Evolutionary conservation across 2,888 invertebrate genomes (phyloP), one percentile per base, ranked within the genome.

Genomic region (Stramonita haemastoma): DNA sequence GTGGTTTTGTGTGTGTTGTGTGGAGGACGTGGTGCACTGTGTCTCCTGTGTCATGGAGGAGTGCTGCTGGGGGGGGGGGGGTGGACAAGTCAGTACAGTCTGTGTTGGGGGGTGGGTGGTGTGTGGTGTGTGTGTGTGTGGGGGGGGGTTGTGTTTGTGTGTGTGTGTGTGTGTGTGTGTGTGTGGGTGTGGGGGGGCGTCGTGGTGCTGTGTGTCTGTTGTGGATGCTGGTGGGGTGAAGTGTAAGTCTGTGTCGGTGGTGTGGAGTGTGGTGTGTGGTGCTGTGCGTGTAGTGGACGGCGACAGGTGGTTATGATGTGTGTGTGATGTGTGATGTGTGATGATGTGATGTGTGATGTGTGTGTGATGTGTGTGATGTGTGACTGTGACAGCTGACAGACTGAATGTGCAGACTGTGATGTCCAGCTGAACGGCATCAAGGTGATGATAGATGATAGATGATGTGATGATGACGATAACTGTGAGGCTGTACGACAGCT

Each of bases 31-130:
- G 36, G n/a, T 91, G 8, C 26, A 87, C 0, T 86, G 87, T n/a
- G 91, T 91, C 32, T 89, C 89, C 36, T 57, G 87, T 29, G 85
- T 91, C 22, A 56, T 91, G 32, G 86, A 87, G 60, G 89, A 90
- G 32, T 87, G 88, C 26, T 90, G 88, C 36, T 32, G 66, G 22
- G 91, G 91, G 46, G 2, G 46, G n/a, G n/a, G n/a, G n/a, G n/a
- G n/a, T n/a, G 4, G 46, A 46, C 46, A n/a, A 46, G 46, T 46
- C 46, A 46, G 46, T 46, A 8, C 4, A 46, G 46, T 5, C n/a
- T n/a, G 46, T 46, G 46, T 46, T n/a, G n/a, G n/a, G 46, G 46
- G 8, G 46, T 46, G 46, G 46, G 8, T 2, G 2, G 46, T 46
- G 46, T 46, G 46, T 46, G 46, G 46, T 46, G 46, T 46, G 46